These are phyloP conservation scores for Myopa tessellatipennis DNA, from an alignment of 2,888 invertebrate species.

Conservation along the genomic window DNA sequence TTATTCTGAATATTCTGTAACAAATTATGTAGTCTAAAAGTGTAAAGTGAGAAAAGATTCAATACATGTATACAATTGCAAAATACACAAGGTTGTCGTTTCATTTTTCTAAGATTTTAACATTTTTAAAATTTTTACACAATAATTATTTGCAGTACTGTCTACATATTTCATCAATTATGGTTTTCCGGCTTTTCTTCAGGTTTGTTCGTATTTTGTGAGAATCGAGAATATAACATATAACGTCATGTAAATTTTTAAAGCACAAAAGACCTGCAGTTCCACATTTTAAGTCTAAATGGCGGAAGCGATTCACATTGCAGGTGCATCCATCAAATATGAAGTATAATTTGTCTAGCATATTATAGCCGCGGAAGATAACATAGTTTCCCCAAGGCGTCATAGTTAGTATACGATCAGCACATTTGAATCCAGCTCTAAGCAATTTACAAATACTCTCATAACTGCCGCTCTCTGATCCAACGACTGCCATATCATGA, in stretches of 20 bases:
- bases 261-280: conserved; percentile 63
- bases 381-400: conserved; percentile 67
- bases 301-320: conserved; percentile 62
- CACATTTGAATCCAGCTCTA: conserved; percentile 57
- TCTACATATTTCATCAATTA: conserved; percentile 54
- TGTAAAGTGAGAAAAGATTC: too few species aligned
- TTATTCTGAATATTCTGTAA: too few species aligned
- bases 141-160: conserved; percentile 50
- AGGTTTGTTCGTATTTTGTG: conserved; percentile 49
- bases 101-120: background rate
- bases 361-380: conserved; percentile 53
- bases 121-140: background rate
- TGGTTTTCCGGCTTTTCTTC: conserved; percentile 42
- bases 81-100: background rate
- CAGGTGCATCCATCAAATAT: conserved; percentile 66
- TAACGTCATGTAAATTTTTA: conserved; percentile 51
- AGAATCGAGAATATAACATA: conserved; percentile 58
- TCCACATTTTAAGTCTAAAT: conserved; percentile 62
- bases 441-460: conserved; percentile 60
- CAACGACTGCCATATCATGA: conserved; percentile 60
- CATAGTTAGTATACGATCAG: conserved; percentile 62
- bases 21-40: too few species aligned
- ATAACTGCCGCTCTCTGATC: conserved; percentile 64
- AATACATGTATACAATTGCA: too few species aligned
- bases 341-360: conserved; percentile 49